phyloP scores from a whole-genome alignment of 2,888 invertebrate species.

The Halictus quadricinctus region DNA sequence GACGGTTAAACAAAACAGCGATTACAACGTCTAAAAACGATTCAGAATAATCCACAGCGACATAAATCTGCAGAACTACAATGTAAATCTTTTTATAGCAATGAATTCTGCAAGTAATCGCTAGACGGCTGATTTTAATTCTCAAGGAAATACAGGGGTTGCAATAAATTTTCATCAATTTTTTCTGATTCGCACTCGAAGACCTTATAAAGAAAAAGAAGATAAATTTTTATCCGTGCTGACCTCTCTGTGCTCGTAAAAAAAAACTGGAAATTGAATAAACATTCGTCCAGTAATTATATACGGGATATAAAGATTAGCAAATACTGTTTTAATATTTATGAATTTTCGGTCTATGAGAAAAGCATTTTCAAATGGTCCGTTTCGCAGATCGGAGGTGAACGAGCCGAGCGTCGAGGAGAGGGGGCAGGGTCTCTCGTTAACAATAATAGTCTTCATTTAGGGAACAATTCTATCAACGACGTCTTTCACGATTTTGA shows the following conservation, averaged over 20 bases:
- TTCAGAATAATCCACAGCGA: not conserved
- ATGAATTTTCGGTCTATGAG: not conserved
- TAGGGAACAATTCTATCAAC: not conserved
- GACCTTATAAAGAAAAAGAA: not conserved
- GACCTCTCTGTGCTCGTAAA: not conserved
- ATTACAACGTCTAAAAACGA: not conserved
- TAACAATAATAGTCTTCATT: not conserved
- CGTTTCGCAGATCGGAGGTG: not conserved
- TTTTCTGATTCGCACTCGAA: not conserved
- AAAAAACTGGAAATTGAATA: not conserved
- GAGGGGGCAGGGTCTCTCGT: not conserved
- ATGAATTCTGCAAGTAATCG: not conserved
- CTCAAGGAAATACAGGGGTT: not conserved
- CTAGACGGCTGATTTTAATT: not conserved
- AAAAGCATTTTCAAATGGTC: not conserved
- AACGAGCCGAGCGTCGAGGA: not conserved
- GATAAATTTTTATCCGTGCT: not conserved
- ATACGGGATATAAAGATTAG: not conserved
- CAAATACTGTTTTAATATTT: not conserved
- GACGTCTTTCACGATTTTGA: not conserved
- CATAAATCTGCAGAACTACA: not conserved
- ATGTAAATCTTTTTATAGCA: not conserved
- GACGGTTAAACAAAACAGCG: not conserved
- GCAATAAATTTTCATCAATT: conserved; percentile 3
- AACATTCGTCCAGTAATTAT: not conserved